phyloP scores from a whole-genome alignment of 2,113 vertebrate species.

The Chlamydotis undulata region DNA sequence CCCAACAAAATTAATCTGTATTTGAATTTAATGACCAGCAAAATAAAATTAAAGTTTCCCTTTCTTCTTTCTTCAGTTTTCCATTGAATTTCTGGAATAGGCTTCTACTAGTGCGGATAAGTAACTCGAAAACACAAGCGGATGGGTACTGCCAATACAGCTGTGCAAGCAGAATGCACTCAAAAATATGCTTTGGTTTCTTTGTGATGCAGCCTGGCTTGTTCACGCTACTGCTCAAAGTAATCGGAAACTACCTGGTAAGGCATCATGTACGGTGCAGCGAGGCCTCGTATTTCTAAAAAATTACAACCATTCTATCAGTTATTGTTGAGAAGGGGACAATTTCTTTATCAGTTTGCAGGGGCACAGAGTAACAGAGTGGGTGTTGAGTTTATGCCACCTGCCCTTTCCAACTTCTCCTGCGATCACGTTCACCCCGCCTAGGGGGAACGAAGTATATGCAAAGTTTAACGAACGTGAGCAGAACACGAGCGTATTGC shows the following conservation, averaged over 20 bases:
- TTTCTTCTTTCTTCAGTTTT: background rate
- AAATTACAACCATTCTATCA: fast-evolving
- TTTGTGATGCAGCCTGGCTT: background rate
- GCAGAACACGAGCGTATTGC: background rate
- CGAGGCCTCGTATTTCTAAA: background rate
- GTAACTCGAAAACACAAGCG: background rate
- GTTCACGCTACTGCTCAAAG: background rate
- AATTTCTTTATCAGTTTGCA: background rate
- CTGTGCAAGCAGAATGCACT: background rate
- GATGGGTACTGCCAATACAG: background rate
- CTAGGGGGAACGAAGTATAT: fast-evolving
- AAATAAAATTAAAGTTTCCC: background rate
- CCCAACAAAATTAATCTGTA: background rate
- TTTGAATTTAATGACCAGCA: background rate
- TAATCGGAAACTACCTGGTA: background rate
- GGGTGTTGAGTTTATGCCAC: background rate
- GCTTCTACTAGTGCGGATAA: background rate
- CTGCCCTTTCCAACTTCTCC: background rate
- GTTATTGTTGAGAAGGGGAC: background rate
- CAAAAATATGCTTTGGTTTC: background rate
- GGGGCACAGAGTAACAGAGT: fast-evolving
- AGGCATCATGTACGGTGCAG: background rate
- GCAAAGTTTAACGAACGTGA: background rate
- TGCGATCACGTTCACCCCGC: fast-evolving
- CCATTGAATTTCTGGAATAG: background rate